Evolutionary conservation across 2,888 invertebrate genomes (phyloP).

Genomic region (Folsomia manolachei): DNA sequence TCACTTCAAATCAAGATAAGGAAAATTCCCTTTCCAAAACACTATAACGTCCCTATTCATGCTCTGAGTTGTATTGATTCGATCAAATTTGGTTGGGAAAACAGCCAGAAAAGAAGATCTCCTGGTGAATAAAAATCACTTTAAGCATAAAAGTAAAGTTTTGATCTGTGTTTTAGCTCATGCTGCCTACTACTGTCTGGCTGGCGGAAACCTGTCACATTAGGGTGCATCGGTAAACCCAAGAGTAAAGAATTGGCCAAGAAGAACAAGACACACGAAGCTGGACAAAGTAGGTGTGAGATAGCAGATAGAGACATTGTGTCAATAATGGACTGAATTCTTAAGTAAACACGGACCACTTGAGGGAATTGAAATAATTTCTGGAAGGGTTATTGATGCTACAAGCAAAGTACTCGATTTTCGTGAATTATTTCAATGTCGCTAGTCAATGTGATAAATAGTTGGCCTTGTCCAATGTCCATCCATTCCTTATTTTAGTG

Average conservation of each 20-base stretch:
- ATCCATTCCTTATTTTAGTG: slow-evolving; percentile 6
- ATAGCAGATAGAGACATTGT: slow-evolving; percentile 16
- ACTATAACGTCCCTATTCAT: too few relatives aligned
- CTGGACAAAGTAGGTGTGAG: slow-evolving; percentile 15
- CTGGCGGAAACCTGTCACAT: neutral
- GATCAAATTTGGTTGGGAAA: slow-evolving; percentile 5
- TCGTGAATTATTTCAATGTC: slow-evolving; percentile 33
- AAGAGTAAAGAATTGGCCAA: too few relatives aligned
- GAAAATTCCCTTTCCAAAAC: too few relatives aligned
- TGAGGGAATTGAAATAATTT: slow-evolving; percentile 47
- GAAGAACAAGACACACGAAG: too few relatives aligned
- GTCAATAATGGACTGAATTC: slow-evolving; percentile 26
- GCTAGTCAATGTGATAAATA: slow-evolving; percentile 21
- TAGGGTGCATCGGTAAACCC: too few relatives aligned
- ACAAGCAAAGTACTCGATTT: slow-evolving; percentile 28
- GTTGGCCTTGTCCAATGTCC: slow-evolving; percentile 17
- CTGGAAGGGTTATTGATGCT: slow-evolving; percentile 46
- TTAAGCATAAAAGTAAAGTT: slow-evolving; percentile 3
- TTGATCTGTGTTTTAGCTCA: slow-evolving; percentile 16
- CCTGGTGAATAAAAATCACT: slow-evolving; percentile 1
- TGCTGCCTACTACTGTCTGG: neutral
- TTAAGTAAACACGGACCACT: slow-evolving; percentile 43
- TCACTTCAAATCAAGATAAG: too few relatives aligned
- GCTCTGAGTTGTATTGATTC: neutral
- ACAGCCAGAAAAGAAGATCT: neutral